A percentile compares a stretch with the other conserved stretches of the same genome.
Conservation (phyloP, 2,113 vertebrate genomes). For the Triplophysa dalaica region DNA sequence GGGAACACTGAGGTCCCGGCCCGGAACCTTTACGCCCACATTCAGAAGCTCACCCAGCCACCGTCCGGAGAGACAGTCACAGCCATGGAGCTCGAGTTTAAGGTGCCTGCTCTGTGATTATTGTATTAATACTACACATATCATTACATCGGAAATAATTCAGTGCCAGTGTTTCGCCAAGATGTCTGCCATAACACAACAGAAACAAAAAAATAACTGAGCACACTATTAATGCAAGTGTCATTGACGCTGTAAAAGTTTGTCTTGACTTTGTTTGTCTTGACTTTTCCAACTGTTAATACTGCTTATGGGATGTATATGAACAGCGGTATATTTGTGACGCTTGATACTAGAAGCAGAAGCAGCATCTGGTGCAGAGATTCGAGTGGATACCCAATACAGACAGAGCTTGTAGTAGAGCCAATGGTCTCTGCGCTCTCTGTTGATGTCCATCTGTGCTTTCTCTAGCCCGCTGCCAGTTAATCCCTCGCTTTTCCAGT, state of each 20-base stretch:
- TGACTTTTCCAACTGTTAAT: constrained; percentile 8
- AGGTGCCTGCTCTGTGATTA: constrained; percentile 73
- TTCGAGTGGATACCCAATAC: background rate
- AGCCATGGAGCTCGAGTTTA: constrained; percentile 94
- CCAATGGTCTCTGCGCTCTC: constrained; percentile 33
- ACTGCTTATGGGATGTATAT: background rate
- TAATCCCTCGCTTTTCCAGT: constrained; percentile 39
- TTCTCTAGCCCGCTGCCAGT: constrained; percentile 47
- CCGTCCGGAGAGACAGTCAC: constrained; percentile 85
- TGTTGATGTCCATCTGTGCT: constrained; percentile 53
- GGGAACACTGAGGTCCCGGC: constrained; percentile 91
- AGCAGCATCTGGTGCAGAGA: constrained; percentile 47
- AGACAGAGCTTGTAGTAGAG: constrained; percentile 20
- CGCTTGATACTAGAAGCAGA: constrained; percentile 26
- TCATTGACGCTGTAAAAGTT: background rate
- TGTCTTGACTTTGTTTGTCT: constrained; percentile 18
- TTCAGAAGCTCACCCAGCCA: constrained; percentile 90
- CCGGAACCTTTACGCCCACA: constrained; percentile 89
- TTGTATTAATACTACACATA: background rate
- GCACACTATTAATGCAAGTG: background rate
- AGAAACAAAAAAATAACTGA: background rate
- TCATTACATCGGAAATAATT: too few relatives aligned
- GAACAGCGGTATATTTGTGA: background rate
- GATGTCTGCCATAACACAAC: too few relatives aligned
- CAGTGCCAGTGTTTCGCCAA: too few relatives aligned